phyloP scores from a whole-genome alignment of 2,113 vertebrate species.

The Prietella phreatophila region DNA sequence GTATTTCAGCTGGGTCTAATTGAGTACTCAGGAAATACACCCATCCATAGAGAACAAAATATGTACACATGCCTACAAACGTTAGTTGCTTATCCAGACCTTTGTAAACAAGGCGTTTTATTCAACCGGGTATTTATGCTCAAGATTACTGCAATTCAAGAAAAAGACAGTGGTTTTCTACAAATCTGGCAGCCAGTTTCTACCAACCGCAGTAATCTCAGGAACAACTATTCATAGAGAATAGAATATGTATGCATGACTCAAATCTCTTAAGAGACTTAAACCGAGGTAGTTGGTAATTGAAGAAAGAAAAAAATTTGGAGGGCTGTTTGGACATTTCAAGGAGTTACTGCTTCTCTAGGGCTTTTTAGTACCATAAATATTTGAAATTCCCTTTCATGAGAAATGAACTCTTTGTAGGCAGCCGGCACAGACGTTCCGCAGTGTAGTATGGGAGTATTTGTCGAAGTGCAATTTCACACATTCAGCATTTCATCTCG shows the following conservation, averaged over 20 bases:
- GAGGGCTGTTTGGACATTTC: background rate
- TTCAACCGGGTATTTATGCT: background rate
- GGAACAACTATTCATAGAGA: background rate
- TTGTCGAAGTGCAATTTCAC: background rate
- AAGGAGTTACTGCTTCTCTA: background rate
- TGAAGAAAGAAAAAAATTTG: background rate
- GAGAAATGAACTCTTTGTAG: background rate
- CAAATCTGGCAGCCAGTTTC: background rate
- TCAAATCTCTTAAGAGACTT: background rate
- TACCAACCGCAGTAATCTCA: background rate
- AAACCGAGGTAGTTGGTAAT: background rate
- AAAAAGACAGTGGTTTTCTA: background rate
- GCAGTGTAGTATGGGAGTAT: background rate
- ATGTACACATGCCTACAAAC: background rate
- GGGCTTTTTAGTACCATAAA: background rate
- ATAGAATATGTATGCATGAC: background rate
- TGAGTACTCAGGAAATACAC: background rate
- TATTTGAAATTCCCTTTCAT: slow-evolving; percentile 2
- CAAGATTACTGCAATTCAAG: background rate
- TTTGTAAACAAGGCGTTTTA: background rate
- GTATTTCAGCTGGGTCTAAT: background rate
- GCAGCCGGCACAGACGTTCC: background rate
- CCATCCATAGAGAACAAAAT: background rate
- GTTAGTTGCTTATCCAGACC: background rate
- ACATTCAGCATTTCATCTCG: slow-evolving; percentile 19